Evolutionary conservation across 2,797 vertebrate species (phyloP).

Genomic region (Phoebastria nigripes): DNA sequence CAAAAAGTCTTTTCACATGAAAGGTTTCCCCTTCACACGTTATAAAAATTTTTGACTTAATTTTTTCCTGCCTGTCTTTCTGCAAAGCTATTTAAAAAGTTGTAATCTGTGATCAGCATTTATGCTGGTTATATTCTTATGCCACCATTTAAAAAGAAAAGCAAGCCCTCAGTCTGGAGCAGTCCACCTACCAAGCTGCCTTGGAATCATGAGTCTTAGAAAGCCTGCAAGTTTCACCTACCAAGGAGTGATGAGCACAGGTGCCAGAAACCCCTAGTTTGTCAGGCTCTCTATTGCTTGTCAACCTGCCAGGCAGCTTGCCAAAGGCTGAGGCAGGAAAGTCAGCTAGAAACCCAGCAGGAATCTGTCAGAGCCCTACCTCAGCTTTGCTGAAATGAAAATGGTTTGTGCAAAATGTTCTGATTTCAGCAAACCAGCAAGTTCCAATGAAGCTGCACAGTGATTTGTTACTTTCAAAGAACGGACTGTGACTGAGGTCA

Average conservation of each 20-base stretch:
- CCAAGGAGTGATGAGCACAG: background rate
- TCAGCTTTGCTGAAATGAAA: background rate
- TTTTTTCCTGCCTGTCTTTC: background rate
- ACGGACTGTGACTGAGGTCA: fast-evolving
- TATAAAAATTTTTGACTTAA: background rate
- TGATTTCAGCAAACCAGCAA: background rate
- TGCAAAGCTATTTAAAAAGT: background rate
- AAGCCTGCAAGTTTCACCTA: background rate
- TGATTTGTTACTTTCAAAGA: background rate
- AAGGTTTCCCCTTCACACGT: background rate
- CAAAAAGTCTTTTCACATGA: background rate
- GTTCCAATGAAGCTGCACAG: background rate
- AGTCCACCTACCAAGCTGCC: background rate
- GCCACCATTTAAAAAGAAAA: background rate
- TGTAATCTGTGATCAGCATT: background rate
- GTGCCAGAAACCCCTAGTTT: background rate
- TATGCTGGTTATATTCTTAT: background rate
- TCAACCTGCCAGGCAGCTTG: conserved; percentile 9
- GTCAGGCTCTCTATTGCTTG: background rate
- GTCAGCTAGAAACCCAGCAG: background rate
- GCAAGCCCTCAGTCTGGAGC: background rate
- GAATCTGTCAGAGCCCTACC: background rate
- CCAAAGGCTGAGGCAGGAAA: background rate
- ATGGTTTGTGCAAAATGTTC: background rate
- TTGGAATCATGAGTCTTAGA: background rate